phyloP scores from a whole-genome alignment of 2,888 invertebrate genomes.

The Lacanobia wlatinum region DNA sequence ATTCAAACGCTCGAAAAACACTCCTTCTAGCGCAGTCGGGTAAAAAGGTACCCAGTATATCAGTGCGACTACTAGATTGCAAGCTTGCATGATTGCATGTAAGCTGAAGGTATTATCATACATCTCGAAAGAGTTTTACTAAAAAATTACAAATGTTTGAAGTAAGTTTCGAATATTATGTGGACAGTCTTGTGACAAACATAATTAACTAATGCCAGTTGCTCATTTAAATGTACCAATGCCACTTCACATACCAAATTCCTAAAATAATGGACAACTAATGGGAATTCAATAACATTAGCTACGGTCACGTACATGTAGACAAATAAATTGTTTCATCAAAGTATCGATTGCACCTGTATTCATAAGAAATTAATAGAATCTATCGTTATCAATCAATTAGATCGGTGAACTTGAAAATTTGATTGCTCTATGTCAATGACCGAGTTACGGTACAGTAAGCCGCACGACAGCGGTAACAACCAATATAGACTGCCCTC shows the following conservation, averaged over 20 bases:
- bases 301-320: slow-evolving; percentile 28
- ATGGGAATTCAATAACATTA: slow-evolving; percentile 30
- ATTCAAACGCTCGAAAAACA: too few species aligned
- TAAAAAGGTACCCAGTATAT: too few species aligned
- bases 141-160: too few species aligned
- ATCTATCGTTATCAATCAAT: slow-evolving; percentile 55
- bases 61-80: too few species aligned
- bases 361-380: slow-evolving; percentile 41
- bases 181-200: not conserved
- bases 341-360: slow-evolving; percentile 34
- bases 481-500: not conserved
- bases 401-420: slow-evolving; percentile 60
- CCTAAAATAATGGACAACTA: slow-evolving; percentile 10
- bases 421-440: slow-evolving; percentile 57
- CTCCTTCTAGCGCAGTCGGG: too few species aligned
- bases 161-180: not conserved
- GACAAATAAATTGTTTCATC: slow-evolving; percentile 33
- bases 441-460: slow-evolving; percentile 48
- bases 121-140: too few species aligned
- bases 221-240: slow-evolving; percentile 6
- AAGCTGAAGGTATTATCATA: too few species aligned
- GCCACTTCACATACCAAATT: slow-evolving; percentile 2
- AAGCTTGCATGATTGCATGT: too few species aligned
- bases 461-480: not conserved
- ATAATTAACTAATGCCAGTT: not conserved